Percentiles rank a stretch among this genome's conserved stretches.
Conservation (phyloP, 2,113 vertebrate genomes). For the Notarius quadriscutis region DNA sequence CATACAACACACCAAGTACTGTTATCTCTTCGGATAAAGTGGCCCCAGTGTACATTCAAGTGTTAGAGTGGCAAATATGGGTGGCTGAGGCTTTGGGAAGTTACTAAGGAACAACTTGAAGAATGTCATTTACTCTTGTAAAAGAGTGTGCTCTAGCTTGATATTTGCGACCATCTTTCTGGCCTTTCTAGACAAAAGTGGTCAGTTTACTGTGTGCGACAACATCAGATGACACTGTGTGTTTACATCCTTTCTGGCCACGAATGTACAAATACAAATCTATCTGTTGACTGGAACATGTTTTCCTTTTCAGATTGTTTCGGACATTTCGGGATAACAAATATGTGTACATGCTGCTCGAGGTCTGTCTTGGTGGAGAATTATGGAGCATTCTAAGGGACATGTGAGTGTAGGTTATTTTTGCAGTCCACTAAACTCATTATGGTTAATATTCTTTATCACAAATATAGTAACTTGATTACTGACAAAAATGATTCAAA, state of each 20-base stretch:
- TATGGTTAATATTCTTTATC: slow-evolving; percentile 11
- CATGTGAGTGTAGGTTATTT: slow-evolving; percentile 80
- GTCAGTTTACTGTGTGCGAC: slow-evolving; percentile 1
- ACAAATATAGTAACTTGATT: slow-evolving; percentile 24
- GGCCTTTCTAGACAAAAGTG: slow-evolving; percentile 63
- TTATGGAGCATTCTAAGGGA: slow-evolving; percentile 91
- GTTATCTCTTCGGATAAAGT: slow-evolving; percentile 13
- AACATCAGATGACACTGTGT: slow-evolving; percentile 1
- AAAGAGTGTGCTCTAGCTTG: slow-evolving; percentile 32
- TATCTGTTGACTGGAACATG: not conserved
- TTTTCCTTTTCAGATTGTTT: slow-evolving; percentile 78
- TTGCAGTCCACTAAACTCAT: slow-evolving; percentile 18
- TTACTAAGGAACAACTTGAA: slow-evolving; percentile 61
- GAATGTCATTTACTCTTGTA: slow-evolving; percentile 55
- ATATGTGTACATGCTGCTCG: slow-evolving; percentile 90
- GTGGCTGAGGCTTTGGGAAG: slow-evolving; percentile 44
- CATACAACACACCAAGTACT: not conserved
- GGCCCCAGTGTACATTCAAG: slow-evolving; percentile 33
- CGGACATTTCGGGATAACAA: slow-evolving; percentile 88
- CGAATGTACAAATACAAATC: not conserved
- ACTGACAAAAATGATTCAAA: slow-evolving; percentile 5
- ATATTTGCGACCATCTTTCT: slow-evolving; percentile 58
- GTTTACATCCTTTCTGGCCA: not conserved
- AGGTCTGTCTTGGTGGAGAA: slow-evolving; percentile 90
- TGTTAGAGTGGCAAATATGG: slow-evolving; percentile 29